Conservation (phyloP, 2,113 vertebrate species). For the Dasyurus viverrinus region DNA sequence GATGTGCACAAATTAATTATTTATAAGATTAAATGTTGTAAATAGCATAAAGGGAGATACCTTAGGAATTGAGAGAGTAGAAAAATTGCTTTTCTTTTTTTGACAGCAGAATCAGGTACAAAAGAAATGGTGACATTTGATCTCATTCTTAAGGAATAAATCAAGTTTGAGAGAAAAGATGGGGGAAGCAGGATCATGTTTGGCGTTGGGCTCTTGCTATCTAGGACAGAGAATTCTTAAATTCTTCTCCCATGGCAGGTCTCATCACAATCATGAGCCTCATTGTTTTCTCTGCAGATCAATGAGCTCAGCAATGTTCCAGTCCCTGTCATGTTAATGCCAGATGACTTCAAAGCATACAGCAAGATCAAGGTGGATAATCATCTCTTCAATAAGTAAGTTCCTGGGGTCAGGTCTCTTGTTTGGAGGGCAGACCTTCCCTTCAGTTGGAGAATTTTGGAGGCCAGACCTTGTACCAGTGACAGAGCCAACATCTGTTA, state of each 20-base stretch:
- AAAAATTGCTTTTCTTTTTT: neutral
- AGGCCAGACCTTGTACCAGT: fast-evolving
- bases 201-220: constrained; percentile 7
- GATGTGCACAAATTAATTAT: neutral
- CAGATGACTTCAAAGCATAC: constrained; percentile 98
- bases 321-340: constrained; percentile 97
- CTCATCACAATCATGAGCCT: neutral
- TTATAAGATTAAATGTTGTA: neutral
- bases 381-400: constrained; percentile 99
- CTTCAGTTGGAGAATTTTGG: neutral
- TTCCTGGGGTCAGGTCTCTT: constrained; percentile 32
- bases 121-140: neutral
- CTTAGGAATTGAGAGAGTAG: neutral
- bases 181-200: neutral
- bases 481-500: neutral
- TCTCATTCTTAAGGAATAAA: neutral
- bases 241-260: neutral
- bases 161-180: neutral
- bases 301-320: constrained; percentile 97
- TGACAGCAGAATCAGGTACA: neutral
- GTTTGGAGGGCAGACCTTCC: constrained; percentile 2
- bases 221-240: neutral
- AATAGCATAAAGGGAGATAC: neutral
- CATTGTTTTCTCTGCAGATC: constrained; percentile 85
- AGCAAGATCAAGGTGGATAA: constrained; percentile 99